Evolutionary conservation across 2,113 vertebrate species (phyloP).

Genomic region (Semnornis frantzii): DNA sequence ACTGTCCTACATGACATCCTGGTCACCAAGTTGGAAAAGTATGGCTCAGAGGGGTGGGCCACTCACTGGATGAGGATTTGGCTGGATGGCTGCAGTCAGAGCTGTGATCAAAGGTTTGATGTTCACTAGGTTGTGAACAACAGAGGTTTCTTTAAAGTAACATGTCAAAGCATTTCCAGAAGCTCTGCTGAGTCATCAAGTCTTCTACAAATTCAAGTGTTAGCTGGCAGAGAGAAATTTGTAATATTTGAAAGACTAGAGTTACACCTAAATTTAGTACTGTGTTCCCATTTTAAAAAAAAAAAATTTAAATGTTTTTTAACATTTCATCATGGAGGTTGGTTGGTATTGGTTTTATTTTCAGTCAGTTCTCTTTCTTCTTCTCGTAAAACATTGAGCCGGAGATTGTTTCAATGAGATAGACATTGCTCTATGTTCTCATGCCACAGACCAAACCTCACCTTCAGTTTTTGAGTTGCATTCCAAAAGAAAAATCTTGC

Average conservation of each 20-base stretch:
- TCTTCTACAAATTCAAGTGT: background rate
- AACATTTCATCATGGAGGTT: background rate
- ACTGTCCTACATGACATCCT: too few species aligned
- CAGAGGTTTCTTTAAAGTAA: background rate
- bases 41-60: too few species aligned
- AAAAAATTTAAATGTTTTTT: background rate
- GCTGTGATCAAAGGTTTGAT: too few species aligned
- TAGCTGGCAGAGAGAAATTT: background rate
- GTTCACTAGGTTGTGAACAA: background rate
- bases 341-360: background rate
- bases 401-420: background rate
- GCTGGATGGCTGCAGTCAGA: too few species aligned
- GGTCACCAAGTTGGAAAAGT: too few species aligned
- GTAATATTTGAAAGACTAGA: background rate
- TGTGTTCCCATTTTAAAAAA: background rate
- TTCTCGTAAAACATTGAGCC: background rate
- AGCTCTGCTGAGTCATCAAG: background rate
- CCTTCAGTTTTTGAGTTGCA: background rate
- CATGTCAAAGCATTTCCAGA: background rate
- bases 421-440: background rate
- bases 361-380: background rate
- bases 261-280: background rate
- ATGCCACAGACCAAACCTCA: background rate
- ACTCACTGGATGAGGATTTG: too few species aligned
- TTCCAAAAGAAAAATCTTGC: background rate